These are phyloP conservation scores for Gymnorhina tibicen DNA, from an alignment of 2,113 vertebrate genomes.

Conservation along the genomic window DNA sequence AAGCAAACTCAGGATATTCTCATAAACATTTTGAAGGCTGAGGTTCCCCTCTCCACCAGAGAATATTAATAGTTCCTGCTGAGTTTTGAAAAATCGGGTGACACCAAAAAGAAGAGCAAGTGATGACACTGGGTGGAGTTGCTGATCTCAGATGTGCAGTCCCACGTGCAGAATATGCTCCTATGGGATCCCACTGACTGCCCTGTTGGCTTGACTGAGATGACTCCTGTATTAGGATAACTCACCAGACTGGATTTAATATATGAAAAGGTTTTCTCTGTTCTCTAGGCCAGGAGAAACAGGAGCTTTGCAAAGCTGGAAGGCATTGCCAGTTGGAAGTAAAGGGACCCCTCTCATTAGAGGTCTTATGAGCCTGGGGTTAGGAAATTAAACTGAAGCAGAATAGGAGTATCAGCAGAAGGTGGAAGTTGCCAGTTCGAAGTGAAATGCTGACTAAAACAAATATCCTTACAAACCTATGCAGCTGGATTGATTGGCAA, in stretches of 20 bases:
- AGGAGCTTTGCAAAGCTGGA: not conserved
- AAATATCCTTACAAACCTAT: not conserved
- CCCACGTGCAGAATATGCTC: not conserved
- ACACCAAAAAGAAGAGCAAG: not conserved
- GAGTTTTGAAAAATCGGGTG: not conserved
- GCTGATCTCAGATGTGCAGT: not conserved
- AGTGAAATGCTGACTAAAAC: constrained; percentile 32
- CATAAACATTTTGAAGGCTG: not conserved
- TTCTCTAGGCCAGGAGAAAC: not conserved
- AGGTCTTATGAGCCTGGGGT: not conserved
- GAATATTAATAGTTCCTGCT: not conserved
- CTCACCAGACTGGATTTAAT: not conserved
- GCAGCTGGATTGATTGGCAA: constrained; percentile 26
- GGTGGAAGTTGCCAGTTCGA: not conserved
- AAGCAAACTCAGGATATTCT: not conserved
- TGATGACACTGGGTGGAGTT: not conserved
- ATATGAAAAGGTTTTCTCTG: not conserved
- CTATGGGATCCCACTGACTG: not conserved
- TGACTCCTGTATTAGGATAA: not conserved
- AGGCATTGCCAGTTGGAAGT: not conserved
- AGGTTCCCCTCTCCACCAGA: not conserved
- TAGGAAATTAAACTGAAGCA: not conserved
- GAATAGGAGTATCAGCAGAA: not conserved
- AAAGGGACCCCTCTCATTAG: not conserved
- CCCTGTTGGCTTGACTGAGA: not conserved